Evolutionary conservation across 2,113 vertebrate genomes (phyloP).

Genomic region (Bucco capensis): DNA sequence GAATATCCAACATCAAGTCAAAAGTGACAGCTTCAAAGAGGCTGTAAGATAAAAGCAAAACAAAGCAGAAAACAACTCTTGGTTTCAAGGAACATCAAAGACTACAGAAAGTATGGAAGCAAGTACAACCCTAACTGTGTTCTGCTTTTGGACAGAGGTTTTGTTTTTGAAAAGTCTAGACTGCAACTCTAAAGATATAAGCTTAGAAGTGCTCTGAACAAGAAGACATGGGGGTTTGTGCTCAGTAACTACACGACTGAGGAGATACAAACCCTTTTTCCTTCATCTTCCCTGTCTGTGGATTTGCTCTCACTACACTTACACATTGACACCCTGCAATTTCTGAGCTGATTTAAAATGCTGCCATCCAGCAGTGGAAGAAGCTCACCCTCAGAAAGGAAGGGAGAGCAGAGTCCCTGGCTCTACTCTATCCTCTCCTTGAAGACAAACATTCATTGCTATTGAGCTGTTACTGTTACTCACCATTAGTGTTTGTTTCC

Average conservation of each 20-base stretch:
- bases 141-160: background rate
- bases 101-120: background rate
- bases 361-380: background rate
- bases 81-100: background rate
- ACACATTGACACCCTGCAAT: background rate
- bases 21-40: background rate
- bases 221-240: background rate
- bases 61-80: background rate
- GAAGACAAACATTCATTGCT: slow-evolving; percentile 28
- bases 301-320: background rate
- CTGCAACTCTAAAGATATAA: background rate
- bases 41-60: background rate
- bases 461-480: slow-evolving; percentile 19
- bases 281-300: background rate
- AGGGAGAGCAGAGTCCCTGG: background rate
- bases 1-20: background rate
- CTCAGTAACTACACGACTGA: background rate
- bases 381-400: background rate
- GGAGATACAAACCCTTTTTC: background rate
- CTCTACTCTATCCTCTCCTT: background rate
- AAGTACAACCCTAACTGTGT: background rate
- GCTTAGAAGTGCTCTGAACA: background rate
- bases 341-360: background rate
- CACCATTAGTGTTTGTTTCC: slow-evolving; percentile 31
- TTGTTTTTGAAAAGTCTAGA: background rate